These are phyloP conservation scores for Siderastrea siderea DNA, from an alignment of 92 coral and sea anemone species.

Conservation along the genomic window DNA sequence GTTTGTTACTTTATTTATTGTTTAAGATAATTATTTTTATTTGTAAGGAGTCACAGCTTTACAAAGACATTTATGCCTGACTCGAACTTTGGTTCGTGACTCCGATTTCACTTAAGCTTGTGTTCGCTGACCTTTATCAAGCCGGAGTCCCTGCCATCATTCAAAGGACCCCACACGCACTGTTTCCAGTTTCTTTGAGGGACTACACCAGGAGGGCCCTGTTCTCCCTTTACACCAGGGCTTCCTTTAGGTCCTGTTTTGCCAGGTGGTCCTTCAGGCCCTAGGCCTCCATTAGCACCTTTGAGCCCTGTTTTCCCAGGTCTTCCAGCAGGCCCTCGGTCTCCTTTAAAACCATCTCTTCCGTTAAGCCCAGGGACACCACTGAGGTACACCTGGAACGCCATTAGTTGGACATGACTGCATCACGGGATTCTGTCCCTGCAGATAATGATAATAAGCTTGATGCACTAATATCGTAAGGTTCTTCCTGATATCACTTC, in stretches of 20 bases:
- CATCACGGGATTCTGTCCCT: too few species aligned
- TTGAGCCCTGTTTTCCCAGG: not conserved
- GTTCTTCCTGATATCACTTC: too few species aligned
- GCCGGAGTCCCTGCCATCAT: not conserved
- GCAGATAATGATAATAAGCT: too few species aligned
- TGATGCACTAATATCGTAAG: too few species aligned
- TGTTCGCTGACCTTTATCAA: not conserved
- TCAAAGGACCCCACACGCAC: not conserved
- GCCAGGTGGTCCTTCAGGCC: not conserved
- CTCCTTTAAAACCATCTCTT: not conserved
- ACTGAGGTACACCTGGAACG: too few species aligned
- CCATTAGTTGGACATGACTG: too few species aligned
- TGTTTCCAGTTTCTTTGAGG: too few species aligned
- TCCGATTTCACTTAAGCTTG: not conserved
- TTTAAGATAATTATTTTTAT: too few species aligned
- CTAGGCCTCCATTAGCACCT: not conserved
- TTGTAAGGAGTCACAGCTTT: not conserved
- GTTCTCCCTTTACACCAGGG: not conserved
- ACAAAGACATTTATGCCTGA: slow-evolving; percentile 5
- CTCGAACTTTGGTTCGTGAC: too few species aligned
- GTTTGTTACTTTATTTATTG: too few species aligned
- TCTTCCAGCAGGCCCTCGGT: not conserved
- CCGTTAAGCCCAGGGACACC: too few species aligned
- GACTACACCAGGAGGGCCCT: not conserved
- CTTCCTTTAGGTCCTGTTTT: slow-evolving; percentile 6